Conservation (phyloP, 1,140 invertebrate species). For the Macrosteles quadrilineatus region DNA sequence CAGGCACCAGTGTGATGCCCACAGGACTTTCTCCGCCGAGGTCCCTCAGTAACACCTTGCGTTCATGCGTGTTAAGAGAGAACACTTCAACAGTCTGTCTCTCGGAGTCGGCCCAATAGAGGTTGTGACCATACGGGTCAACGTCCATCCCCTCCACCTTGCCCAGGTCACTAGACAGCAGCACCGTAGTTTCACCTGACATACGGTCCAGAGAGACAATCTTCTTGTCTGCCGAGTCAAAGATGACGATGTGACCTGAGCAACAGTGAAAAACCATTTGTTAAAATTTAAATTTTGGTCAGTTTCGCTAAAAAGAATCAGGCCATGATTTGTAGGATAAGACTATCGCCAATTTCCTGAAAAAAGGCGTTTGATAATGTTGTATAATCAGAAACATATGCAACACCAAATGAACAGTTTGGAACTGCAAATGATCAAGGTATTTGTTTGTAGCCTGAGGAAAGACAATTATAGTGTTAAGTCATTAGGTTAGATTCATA, state of each 20-base stretch:
- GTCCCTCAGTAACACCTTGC: constrained; percentile 58
- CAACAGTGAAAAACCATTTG: constrained; percentile 29
- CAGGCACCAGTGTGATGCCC: constrained; percentile 61
- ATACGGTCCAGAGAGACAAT: neutral
- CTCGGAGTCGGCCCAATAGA: constrained; percentile 65
- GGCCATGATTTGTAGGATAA: too few species aligned
- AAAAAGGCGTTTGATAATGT: too few species aligned
- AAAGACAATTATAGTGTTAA: too few species aligned
- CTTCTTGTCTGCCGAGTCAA: constrained; percentile 11
- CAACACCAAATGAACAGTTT: too few species aligned
- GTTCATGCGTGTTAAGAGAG: constrained; percentile 55
- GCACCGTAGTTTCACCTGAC: constrained; percentile 10
- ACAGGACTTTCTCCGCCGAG: constrained; percentile 57
- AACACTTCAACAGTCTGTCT: constrained; percentile 60
- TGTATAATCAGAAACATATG: too few species aligned
- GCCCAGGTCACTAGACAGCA: constrained; percentile 53
- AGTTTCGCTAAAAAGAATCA: too few species aligned
- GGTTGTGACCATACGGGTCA: constrained; percentile 64
- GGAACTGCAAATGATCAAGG: too few species aligned
- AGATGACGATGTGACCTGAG: constrained; percentile 14
- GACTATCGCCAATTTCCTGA: too few species aligned
- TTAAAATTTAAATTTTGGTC: too few species aligned
- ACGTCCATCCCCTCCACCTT: constrained; percentile 64
- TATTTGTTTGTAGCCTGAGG: too few species aligned
- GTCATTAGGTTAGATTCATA: too few species aligned